Evolutionary conservation across 2,113 vertebrate genomes (phyloP).

Genomic region (Callorhinus ursinus): DNA sequence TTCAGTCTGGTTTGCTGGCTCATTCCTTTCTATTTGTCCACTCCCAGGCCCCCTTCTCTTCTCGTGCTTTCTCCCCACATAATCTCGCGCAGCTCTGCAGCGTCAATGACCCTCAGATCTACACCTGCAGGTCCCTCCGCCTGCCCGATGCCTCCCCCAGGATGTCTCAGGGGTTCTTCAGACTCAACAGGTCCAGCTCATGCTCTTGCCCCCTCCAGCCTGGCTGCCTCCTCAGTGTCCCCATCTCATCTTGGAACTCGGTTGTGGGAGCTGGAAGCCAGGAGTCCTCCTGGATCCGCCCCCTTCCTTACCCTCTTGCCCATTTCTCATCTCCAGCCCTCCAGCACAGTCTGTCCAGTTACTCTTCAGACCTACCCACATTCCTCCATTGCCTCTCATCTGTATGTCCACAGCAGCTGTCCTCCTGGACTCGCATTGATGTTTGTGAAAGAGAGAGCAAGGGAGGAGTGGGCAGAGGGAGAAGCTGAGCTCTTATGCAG

Average conservation of each 20-base stretch:
- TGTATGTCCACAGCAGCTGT: too few relatives aligned
- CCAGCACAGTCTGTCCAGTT: not conserved
- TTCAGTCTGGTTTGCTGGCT: not conserved
- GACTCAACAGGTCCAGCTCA: not conserved
- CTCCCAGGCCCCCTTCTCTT: not conserved
- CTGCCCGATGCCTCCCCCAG: not conserved
- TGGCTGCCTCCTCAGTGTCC: not conserved
- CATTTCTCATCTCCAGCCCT: not conserved
- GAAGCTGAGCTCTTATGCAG: not conserved
- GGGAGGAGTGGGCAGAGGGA: not conserved
- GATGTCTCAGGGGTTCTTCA: not conserved
- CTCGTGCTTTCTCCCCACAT: too few relatives aligned
- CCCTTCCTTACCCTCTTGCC: not conserved
- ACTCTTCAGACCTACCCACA: rapidly evolving
- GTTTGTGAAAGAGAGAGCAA: not conserved
- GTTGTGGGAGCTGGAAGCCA: not conserved
- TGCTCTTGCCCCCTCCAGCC: not conserved
- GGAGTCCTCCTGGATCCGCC: not conserved
- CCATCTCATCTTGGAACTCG: not conserved
- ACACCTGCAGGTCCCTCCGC: not conserved
- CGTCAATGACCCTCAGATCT: not conserved
- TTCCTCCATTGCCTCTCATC: not conserved
- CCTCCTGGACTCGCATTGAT: not conserved
- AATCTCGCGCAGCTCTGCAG: not conserved
- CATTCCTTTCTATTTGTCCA: rapidly evolving